These are phyloP conservation scores for Hapalemur alaotrensis DNA, from an alignment of 2,797 vertebrate genomes.

Conservation along the genomic window DNA sequence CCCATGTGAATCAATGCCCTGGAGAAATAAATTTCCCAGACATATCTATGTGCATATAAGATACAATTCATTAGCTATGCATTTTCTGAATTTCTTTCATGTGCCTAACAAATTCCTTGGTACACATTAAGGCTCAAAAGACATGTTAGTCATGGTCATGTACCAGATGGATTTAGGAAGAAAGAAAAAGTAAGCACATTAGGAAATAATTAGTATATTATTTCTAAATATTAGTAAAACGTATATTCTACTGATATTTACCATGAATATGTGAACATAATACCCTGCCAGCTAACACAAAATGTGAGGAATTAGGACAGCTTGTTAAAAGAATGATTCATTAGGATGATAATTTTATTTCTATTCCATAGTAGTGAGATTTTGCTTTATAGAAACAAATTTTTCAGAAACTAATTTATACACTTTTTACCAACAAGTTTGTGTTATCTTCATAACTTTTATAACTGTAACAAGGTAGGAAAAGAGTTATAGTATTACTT, in stretches of 20 bases:
- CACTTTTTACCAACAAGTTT: not conserved
- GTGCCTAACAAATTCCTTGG: not conserved
- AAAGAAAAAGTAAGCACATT: slow-evolving; percentile 36
- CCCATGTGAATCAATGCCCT: not conserved
- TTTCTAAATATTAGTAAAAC: not conserved
- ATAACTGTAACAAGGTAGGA: not conserved
- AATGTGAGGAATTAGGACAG: not conserved
- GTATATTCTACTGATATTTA: not conserved
- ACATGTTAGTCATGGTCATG: not conserved
- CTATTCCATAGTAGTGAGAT: not conserved
- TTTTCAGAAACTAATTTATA: not conserved
- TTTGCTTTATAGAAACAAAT: not conserved
- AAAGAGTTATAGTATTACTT: not conserved
- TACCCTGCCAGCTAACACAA: not conserved
- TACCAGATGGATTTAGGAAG: not conserved
- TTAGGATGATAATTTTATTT: slow-evolving; percentile 2
- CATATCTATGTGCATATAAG: not conserved
- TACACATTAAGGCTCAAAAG: not conserved
- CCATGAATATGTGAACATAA: not conserved
- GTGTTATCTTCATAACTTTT: not conserved
- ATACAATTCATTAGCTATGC: not conserved
- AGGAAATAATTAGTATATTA: not conserved
- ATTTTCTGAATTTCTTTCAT: not conserved
- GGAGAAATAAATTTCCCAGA: not conserved
- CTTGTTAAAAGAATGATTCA: not conserved